A percentile compares a stretch with the other conserved stretches of the same genome.
Evolutionary conservation across 2,888 invertebrate species (phyloP).

Genomic region (Macrosiphum euphorbiae): DNA sequence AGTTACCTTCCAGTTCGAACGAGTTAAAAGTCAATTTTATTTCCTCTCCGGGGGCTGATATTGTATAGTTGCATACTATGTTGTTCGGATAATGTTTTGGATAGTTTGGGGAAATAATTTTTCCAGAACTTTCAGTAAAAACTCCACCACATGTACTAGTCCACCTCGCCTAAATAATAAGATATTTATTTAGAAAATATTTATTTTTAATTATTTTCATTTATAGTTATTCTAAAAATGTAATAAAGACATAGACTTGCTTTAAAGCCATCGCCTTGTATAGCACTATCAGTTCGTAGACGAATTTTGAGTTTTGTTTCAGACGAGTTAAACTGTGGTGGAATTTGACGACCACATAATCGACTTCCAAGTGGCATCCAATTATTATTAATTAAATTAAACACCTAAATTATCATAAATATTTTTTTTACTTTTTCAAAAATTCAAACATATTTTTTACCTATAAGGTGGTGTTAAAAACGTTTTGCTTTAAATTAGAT

Average conservation of each 20-base stretch:
- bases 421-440: neutral
- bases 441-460: neutral
- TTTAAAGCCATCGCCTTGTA: constrained; percentile 81
- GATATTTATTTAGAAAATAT: neutral
- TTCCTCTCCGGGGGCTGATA: neutral
- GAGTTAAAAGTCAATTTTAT: constrained; percentile 41
- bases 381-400: constrained; percentile 73
- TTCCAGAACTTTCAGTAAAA: constrained; percentile 32
- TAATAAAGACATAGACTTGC: constrained; percentile 69
- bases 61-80: constrained; percentile 39
- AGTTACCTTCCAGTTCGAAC: constrained; percentile 38
- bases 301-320: constrained; percentile 78
- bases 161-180: constrained; percentile 20
- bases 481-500: too few relatives aligned
- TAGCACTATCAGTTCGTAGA: constrained; percentile 79
- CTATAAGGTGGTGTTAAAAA: neutral
- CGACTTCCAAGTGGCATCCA: constrained; percentile 74
- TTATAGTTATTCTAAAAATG: neutral
- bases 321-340: constrained; percentile 75
- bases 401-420: constrained; percentile 28
- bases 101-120: constrained; percentile 49
- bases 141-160: constrained; percentile 35
- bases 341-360: constrained; percentile 79
- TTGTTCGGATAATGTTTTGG: neutral
- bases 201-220: too few relatives aligned